Percentiles rank a stretch among this genome's conserved stretches.
Conservation (phyloP, 2,888 invertebrate genomes). For the Cremastinae sp. region DNA sequence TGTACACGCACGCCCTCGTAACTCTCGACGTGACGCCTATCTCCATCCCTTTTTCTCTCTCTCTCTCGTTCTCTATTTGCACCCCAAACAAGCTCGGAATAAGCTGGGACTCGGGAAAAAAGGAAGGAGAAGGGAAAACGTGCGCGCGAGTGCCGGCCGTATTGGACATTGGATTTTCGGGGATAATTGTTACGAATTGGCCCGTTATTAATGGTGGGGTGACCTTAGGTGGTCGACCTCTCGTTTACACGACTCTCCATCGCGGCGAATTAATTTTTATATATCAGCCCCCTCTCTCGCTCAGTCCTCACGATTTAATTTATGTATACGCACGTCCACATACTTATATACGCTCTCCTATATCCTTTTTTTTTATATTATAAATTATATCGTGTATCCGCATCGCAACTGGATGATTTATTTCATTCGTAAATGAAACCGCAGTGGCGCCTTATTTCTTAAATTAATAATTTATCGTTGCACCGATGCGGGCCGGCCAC, state of each 20-base stretch:
- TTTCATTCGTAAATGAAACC: slow-evolving; percentile 18
- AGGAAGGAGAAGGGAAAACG: slow-evolving; percentile 24
- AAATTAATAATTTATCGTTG: slow-evolving; percentile 51
- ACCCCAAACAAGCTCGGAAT: slow-evolving; percentile 15
- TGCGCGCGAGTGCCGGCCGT: slow-evolving; percentile 6
- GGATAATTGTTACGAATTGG: slow-evolving; percentile 73
- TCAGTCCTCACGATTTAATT: neutral
- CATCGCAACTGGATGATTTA: slow-evolving; percentile 17
- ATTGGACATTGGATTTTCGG: slow-evolving; percentile 61
- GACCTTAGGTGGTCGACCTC: slow-evolving; percentile 58
- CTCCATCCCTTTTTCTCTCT: no score
- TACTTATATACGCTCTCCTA: slow-evolving; percentile 16
- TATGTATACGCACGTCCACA: neutral
- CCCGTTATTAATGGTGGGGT: slow-evolving; percentile 65
- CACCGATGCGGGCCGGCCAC: slow-evolving; percentile 53
- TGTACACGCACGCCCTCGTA: slow-evolving; percentile 4
- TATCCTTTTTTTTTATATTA: no score
- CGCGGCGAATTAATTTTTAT: slow-evolving; percentile 43
- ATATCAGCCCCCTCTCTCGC: no score
- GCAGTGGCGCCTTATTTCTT: slow-evolving; percentile 49
- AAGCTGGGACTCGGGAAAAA: slow-evolving; percentile 35
- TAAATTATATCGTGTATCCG: slow-evolving; percentile 3
- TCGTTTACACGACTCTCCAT: slow-evolving; percentile 54
- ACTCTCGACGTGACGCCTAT: neutral
- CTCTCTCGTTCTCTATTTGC: neutral